These are phyloP conservation scores for Aphidius gifuensis DNA, from an alignment of 1,140 invertebrate species.

Conservation along the genomic window DNA sequence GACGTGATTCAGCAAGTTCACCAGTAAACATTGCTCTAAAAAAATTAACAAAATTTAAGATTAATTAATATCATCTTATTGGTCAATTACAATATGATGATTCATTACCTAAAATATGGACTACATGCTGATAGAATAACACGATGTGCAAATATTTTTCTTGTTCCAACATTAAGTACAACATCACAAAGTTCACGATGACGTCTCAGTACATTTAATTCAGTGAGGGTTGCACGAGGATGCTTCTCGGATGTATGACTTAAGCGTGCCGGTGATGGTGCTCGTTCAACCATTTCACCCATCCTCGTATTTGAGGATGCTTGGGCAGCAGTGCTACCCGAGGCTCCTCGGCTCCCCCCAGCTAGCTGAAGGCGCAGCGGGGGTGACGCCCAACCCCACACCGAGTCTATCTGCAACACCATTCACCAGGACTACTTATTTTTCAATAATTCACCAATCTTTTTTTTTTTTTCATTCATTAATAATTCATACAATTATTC, in stretches of 20 bases:
- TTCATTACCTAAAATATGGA: conserved; percentile 58
- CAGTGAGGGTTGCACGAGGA: conserved; percentile 83
- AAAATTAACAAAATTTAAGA: conserved; percentile 4
- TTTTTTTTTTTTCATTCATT: background rate
- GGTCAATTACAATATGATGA: too few relatives aligned
- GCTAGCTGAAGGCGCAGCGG: conserved; percentile 79
- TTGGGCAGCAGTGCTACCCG: conserved; percentile 55
- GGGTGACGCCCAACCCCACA: conserved; percentile 89
- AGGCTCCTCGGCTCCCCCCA: conserved; percentile 60
- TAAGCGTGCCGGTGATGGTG: conserved; percentile 77
- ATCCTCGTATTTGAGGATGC: conserved; percentile 59
- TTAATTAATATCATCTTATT: too few relatives aligned
- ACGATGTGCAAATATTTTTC: conserved; percentile 93
- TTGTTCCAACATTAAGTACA: conserved; percentile 88
- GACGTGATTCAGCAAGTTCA: conserved; percentile 92
- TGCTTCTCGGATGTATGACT: conserved; percentile 95
- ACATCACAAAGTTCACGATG: conserved; percentile 95
- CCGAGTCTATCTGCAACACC: conserved; percentile 76
- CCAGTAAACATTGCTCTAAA: conserved; percentile 98
- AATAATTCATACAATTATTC: background rate
- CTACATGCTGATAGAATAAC: conserved; percentile 91
- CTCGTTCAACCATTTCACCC: conserved; percentile 68
- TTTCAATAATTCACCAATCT: conserved; percentile 23
- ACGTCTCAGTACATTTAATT: conserved; percentile 82
- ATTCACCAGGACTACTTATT: conserved; percentile 44